These are phyloP conservation scores for Sebastolobus alascanus DNA, from an alignment of 2,797 vertebrate species.

Conservation along the genomic window DNA sequence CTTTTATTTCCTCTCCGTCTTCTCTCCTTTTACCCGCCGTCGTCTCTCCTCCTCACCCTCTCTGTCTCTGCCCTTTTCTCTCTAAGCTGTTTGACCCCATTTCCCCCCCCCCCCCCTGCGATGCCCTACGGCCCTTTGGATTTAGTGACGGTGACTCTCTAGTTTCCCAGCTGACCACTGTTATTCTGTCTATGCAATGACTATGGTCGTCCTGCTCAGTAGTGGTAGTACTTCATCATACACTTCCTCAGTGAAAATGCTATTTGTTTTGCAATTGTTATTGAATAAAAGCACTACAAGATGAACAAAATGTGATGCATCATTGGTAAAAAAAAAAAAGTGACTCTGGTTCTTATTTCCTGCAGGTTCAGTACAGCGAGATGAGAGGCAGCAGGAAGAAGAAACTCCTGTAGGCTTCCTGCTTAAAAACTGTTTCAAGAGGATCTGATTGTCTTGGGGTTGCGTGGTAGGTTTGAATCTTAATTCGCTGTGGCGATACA, in stretches of 20 bases:
- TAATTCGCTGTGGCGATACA: neutral
- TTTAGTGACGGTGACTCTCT: constrained; percentile 37
- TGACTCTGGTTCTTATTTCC: constrained; percentile 13
- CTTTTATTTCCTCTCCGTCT: constrained; percentile 23
- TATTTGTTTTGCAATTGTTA: neutral
- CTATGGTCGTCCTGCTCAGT: neutral
- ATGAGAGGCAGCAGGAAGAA: constrained; percentile 88
- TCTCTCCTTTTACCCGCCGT: neutral
- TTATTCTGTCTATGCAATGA: neutral
- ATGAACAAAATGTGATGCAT: neutral
- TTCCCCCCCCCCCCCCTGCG: constrained; percentile 40
- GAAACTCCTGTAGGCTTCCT: constrained; percentile 79
- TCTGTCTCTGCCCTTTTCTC: constrained; percentile 26
- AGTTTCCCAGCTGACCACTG: constrained; percentile 29
- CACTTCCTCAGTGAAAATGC: neutral
- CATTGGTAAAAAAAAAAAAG: neutral
- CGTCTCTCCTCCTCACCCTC: constrained; percentile 16
- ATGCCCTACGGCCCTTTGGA: constrained; percentile 52
- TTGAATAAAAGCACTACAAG: neutral
- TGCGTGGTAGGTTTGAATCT: constrained; percentile 10
- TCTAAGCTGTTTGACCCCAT: constrained; percentile 64
- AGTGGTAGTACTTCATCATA: neutral
- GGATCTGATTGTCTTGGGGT: neutral
- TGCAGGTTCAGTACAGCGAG: constrained; percentile 93
- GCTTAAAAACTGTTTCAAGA: constrained; percentile 5